Evolutionary conservation across 2,113 vertebrate species (phyloP), one percentile per base, ranked within the genome.

Genomic region (Charadrius vociferus): DNA sequence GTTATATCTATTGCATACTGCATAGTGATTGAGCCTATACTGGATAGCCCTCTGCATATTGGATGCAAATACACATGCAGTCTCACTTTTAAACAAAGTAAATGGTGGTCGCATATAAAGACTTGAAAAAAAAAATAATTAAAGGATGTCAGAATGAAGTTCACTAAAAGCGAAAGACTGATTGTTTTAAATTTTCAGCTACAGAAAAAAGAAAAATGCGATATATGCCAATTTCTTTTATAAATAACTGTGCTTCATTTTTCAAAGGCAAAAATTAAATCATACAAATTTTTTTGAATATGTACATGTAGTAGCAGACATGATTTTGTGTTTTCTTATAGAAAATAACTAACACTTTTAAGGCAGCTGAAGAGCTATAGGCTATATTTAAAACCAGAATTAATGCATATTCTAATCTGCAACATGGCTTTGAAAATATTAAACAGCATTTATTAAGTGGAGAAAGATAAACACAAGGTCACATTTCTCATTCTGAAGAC

Each of bases 381-480:
- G 65, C 78, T 86, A 68, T 65, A 61, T 93, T 93, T 79, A 93
- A 92, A 90, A 84, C 17, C 8, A 74, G 72, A 84, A 88, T 86
- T 93, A 88, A 92, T 84, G 61, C 7, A 79, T 93, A 72, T 90
- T 41, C 20, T 85, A 93, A 80, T 88, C 15, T 34, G 27, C 52
- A 81, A 30, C 14, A 32, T 59, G 36, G 15, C 75, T 95, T 93
- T 93, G 81, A 87, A 94, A 91, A 93, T 89, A 89, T 79, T 62
- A 91, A 95, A 72, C 65, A 85, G 45, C 62, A 87, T 91, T 95
- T 95, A 87, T 86, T 72, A 90, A 82, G 43, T 52, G 18, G 43
- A 78, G 84, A 92, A 95, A 81, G 62, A 73, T 75, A 94, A 97
- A 89, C 36, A 66, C 65, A 80, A 80, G 74, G 70, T 92, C 83